Conservation (phyloP, 2,113 vertebrate species). For the Entosphenus tridentatus region DNA sequence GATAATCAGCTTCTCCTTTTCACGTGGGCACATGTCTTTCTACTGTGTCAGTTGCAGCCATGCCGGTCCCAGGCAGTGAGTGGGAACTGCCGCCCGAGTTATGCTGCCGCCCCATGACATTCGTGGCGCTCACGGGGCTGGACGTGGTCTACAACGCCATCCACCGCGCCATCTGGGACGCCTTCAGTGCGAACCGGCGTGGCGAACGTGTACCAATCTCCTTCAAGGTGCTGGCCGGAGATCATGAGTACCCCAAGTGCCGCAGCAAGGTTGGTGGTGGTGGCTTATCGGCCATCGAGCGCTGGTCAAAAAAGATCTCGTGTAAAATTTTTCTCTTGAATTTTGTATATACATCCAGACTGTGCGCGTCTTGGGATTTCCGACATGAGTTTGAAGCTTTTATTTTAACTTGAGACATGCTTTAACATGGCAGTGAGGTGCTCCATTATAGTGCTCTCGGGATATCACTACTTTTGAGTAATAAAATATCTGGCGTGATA, state of each 20-base stretch:
- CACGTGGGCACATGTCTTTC: background rate
- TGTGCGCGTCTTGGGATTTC: background rate
- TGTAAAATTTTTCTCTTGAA: background rate
- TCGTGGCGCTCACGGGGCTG: slow-evolving; percentile 71
- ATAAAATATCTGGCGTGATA: too few species aligned
- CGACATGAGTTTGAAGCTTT: background rate
- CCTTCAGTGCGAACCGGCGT: slow-evolving; percentile 76
- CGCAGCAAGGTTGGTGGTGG: slow-evolving; percentile 48
- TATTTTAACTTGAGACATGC: background rate
- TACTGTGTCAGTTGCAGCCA: background rate
- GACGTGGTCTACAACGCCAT: slow-evolving; percentile 83
- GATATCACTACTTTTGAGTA: too few species aligned
- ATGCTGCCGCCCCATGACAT: slow-evolving; percentile 90
- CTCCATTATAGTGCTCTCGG: background rate
- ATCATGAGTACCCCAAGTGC: slow-evolving; percentile 93
- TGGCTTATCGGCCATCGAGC: background rate
- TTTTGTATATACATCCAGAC: background rate
- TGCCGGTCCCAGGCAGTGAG: slow-evolving; percentile 13
- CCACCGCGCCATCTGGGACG: slow-evolving; percentile 88
- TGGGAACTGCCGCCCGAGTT: slow-evolving; percentile 94
- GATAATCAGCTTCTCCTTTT: background rate
- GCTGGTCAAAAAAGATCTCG: too few species aligned
- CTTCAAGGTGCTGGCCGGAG: slow-evolving; percentile 82
- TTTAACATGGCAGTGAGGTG: background rate
- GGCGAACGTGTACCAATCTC: slow-evolving; percentile 90